Evolutionary conservation across 2,113 vertebrate genomes (phyloP), one percentile per base, ranked within the genome.

Genomic region (Tychaedon coryphoeus): DNA sequence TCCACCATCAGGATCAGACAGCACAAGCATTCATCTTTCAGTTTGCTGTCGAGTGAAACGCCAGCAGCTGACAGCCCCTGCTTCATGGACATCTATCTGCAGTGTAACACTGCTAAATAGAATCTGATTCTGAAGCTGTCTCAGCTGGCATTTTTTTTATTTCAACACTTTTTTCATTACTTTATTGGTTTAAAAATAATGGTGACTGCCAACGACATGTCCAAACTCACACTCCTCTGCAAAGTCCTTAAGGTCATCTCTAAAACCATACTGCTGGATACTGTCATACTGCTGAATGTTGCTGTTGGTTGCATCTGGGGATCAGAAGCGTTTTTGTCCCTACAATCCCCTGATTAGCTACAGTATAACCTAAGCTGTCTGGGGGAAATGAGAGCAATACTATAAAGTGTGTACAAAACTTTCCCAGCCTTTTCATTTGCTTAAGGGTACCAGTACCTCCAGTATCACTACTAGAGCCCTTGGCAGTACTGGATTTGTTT

Each of bases 121-220:
- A 66, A 90, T 8, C 43, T 2, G 8, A 57, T 50, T 65, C 61
- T 74, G 38, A 95, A 92, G 26, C 34, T 73, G 45, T 69, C 74
- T 72, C 53, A 10, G 10, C 6, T 34, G n/a, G 17, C 10, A 0
- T 51, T 78, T 50, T 64, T 64, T 36, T 31, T 25, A 47, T 74
- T 78, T 82, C 53, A n/a, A 73, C 20, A 50, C 9, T 2, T 77
- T 83, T 73, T 88, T 50, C 24, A 54, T 73, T 42, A 12, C 5
- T 73, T 83, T 62, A 34, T 58, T 70, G 47, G 42, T 54, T 65
- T 82, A 88, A 76, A 86, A 28, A 33, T 9, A 82, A 69, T 2
- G 9, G 45, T n/a, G 19, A 36, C 48, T 61, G 48, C 34, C 56
- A 60, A 60, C 0, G 1, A 34, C 42, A 19, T 1, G 25, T 40